Conservation (phyloP, 2,888 invertebrate genomes). For the Embidobia sp. region DNA sequence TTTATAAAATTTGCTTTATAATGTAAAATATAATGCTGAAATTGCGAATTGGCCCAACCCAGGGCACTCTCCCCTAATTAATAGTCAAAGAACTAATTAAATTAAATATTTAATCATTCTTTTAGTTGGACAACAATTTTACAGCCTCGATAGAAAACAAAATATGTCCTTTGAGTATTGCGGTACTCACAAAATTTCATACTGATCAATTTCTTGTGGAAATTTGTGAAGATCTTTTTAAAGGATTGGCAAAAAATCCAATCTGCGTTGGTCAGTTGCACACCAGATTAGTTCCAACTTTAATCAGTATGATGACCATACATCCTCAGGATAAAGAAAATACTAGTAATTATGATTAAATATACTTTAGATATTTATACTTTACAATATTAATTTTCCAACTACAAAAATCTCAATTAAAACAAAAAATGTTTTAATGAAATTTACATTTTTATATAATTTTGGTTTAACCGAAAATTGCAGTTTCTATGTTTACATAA, state of each 20-base stretch:
- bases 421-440: no score
- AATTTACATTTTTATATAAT: no score
- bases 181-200: constrained; percentile 86
- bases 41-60: no score
- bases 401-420: no score
- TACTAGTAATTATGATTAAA: constrained; percentile 76
- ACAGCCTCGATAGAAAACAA: constrained; percentile 85
- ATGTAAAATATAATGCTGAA: no score
- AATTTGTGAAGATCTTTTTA: constrained; percentile 85
- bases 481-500: no score
- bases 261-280: constrained; percentile 84
- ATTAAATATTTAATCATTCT: no score
- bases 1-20: no score
- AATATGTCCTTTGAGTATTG: constrained; percentile 86
- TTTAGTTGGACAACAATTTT: constrained; percentile 85
- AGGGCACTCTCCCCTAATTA: neutral
- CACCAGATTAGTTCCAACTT: constrained; percentile 86
- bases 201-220: constrained; percentile 85
- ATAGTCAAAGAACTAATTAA: no score
- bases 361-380: no score
- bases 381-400: no score
- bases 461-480: no score
- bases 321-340: constrained; percentile 73
- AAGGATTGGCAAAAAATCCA: constrained; percentile 84
- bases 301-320: constrained; percentile 83